Conservation (phyloP, 1,140 invertebrate genomes). For the Phthorimaea operculella region DNA sequence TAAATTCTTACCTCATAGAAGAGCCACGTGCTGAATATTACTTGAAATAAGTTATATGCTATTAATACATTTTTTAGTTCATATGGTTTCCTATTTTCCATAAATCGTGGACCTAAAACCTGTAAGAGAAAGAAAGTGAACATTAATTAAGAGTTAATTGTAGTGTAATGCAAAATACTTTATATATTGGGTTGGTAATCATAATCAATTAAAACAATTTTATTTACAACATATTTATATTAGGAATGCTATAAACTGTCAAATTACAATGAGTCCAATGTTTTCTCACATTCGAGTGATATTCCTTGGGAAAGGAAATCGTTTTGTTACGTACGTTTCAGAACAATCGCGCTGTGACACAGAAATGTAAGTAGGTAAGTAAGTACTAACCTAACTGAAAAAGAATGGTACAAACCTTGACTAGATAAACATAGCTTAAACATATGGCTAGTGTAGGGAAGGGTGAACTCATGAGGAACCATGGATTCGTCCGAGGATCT, state of each 20-base stretch:
- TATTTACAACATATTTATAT: too few species aligned
- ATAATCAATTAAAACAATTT: too few species aligned
- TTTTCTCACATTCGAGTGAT: too few species aligned
- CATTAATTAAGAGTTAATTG: too few species aligned
- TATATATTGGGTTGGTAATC: too few species aligned
- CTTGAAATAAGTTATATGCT: slow-evolving; percentile 88
- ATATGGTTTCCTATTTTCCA: slow-evolving; percentile 91
- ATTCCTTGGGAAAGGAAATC: too few species aligned
- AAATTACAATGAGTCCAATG: too few species aligned
- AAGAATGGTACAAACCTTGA: slow-evolving; percentile 69
- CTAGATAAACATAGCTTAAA: slow-evolving; percentile 80
- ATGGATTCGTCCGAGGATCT: slow-evolving; percentile 86
- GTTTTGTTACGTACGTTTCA: too few species aligned
- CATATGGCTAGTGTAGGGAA: slow-evolving; percentile 83
- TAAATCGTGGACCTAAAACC: slow-evolving; percentile 83
- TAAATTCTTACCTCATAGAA: slow-evolving; percentile 79
- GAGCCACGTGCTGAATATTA: slow-evolving; percentile 85
- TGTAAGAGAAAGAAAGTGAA: slow-evolving; percentile 45
- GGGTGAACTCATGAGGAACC: slow-evolving; percentile 86
- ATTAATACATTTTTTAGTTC: slow-evolving; percentile 83
- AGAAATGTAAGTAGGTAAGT: not conserved
- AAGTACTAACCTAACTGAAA: not conserved
- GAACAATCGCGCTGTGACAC: too few species aligned
- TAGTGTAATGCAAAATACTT: too few species aligned
- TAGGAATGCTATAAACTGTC: too few species aligned